Evolutionary conservation across 2,888 invertebrate genomes (phyloP), one percentile per base, ranked within the genome.

Genomic region (Stictocephala bisonia): DNA sequence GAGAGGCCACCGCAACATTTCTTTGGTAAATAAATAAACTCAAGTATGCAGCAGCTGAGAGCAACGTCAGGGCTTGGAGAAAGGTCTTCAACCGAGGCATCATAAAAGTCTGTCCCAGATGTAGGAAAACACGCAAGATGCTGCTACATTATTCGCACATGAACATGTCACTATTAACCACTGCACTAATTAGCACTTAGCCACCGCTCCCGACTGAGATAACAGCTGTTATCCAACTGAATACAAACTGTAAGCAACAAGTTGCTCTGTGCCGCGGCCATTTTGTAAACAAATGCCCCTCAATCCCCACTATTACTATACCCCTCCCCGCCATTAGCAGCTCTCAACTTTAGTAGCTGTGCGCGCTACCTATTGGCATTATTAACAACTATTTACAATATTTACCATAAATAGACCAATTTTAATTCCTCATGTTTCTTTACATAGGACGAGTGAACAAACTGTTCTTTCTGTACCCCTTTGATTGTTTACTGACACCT

Each of bases 1-100:
- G 56, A n/a, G 76, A 64, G 51, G 77, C 84, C 80, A 84, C 83
- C 72, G 85, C 85, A 81, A 86, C 86, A 78, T 72, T 75, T 71
- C 88, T 87, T 84, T 89, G 89, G 81, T 89, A 89, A 79, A 89
- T 86, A 77, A 89, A 85, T 77, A 89, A 84, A 79, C 88, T 89
- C 81, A 88, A 88, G 81, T 89, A 89, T 77, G 87, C 88, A 79
- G 89, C 84, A 77, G 86, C 85, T 78, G 88, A 84, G 76, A 85
- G 82, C 80, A 86, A 82, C 71, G 83, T 84, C 78, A 85, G 80
- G 73, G 84, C 84, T 81, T 85, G 85, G 29, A 86, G 83, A 79
- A 82, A 82, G 74, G 85, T 72, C 35, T 75, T 76, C 60, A 75
- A 44, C 67, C 75, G 74, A 44, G 74, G 72, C 75, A 76, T 75